phyloP scores from a whole-genome alignment of 1,140 invertebrate species.

The Onthophagus taurus region DNA sequence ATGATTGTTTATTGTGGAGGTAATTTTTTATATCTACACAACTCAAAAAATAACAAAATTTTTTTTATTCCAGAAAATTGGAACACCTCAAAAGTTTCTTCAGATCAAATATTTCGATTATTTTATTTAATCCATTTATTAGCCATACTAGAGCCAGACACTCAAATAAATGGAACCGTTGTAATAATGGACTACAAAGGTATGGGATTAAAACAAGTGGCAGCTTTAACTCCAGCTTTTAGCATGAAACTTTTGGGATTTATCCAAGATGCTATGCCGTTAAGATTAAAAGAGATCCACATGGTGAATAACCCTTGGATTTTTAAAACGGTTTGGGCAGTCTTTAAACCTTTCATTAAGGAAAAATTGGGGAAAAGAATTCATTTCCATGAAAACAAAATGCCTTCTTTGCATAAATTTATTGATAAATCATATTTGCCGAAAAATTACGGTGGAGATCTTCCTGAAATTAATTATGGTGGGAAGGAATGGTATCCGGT shows the following conservation, averaged over 20 bases:
- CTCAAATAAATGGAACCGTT: slow-evolving; percentile 61
- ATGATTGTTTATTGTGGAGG: slow-evolving; percentile 27
- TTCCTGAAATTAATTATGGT: slow-evolving; percentile 65
- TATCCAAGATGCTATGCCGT: slow-evolving; percentile 81
- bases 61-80: slow-evolving; percentile 44
- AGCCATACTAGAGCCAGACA: slow-evolving; percentile 61
- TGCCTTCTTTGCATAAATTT: slow-evolving; percentile 59
- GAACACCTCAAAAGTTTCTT: slow-evolving; percentile 59
- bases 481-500: slow-evolving; percentile 63
- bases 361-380: slow-evolving; percentile 74
- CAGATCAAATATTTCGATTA: slow-evolving; percentile 65
- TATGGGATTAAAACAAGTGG: slow-evolving; percentile 60
- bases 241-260: slow-evolving; percentile 64
- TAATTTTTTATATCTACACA: slow-evolving; percentile 13
- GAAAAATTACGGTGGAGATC: slow-evolving; percentile 61
- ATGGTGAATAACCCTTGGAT: slow-evolving; percentile 83
- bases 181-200: slow-evolving; percentile 75
- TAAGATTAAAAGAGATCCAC: slow-evolving; percentile 81
- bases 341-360: slow-evolving; percentile 80
- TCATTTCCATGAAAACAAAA: slow-evolving; percentile 67
- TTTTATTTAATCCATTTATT: slow-evolving; percentile 70
- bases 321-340: slow-evolving; percentile 78
- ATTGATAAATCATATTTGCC: slow-evolving; percentile 58
- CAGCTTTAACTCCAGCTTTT: slow-evolving; percentile 59
- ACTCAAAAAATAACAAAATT: not conserved